Conservation (phyloP, 2,797 vertebrate species). For the Mycteria americana region DNA sequence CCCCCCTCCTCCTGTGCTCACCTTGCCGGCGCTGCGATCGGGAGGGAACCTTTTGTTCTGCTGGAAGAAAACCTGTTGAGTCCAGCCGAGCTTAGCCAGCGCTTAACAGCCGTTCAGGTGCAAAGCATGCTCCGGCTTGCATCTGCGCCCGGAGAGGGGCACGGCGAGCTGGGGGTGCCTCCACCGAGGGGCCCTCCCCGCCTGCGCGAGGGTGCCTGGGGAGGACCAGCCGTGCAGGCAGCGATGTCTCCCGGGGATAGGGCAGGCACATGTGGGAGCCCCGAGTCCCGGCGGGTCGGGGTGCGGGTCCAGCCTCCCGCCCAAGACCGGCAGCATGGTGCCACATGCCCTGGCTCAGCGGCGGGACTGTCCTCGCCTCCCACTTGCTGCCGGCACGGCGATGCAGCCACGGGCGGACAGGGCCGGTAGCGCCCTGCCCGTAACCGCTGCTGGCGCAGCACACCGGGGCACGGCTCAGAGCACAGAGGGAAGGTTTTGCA, state of each 20-base stretch:
- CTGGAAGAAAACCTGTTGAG: conserved; percentile 23
- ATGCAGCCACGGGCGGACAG: fast-evolving
- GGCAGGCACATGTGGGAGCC: neutral
- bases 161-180: neutral
- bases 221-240: neutral
- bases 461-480: neutral
- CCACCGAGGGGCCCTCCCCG: neutral
- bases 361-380: neutral
- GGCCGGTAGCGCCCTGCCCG: neutral
- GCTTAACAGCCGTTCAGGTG: neutral
- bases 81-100: neutral
- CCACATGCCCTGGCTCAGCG: neutral
- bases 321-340: neutral
- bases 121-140: neutral
- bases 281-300: fast-evolving
- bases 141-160: neutral
- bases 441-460: neutral
- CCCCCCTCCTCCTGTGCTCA: fast-evolving
- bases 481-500: neutral
- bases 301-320: fast-evolving
- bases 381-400: fast-evolving
- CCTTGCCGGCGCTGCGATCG: neutral
- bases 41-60: neutral
- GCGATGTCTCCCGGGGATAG: neutral
- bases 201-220: fast-evolving